Conservation (phyloP, 2,888 invertebrate genomes). For the Platerodrilus igneus region DNA sequence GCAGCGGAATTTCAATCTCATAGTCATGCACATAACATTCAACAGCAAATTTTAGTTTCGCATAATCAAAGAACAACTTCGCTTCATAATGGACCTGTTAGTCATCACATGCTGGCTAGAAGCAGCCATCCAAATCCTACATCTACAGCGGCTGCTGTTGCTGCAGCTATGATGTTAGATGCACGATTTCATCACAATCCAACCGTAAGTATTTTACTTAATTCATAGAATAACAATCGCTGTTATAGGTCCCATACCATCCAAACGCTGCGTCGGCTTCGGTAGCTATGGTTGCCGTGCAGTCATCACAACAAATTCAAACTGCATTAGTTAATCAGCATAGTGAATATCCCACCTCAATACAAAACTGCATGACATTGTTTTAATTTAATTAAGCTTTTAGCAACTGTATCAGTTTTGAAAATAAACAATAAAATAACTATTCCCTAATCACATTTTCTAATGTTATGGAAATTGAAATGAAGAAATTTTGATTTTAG, state of each 20-base stretch:
- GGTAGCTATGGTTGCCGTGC: conserved; percentile 46
- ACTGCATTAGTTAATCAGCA: conserved; percentile 42
- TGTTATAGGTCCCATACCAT: conserved; percentile 46
- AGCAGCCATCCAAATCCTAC: conserved; percentile 44
- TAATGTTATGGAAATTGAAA: too few relatives aligned
- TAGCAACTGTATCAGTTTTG: too few relatives aligned
- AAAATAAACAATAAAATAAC: too few relatives aligned
- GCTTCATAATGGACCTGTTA: conserved; percentile 42
- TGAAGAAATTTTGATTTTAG: too few relatives aligned
- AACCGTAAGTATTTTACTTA: conserved; percentile 37
- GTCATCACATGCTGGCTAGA: conserved; percentile 44
- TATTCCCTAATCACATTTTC: too few relatives aligned
- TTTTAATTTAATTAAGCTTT: too few relatives aligned
- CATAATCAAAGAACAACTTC: conserved; percentile 40
- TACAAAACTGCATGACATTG: conserved; percentile 48
- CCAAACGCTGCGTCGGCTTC: conserved; percentile 46
- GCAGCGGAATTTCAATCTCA: conserved; percentile 45
- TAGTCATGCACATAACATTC: conserved; percentile 44
- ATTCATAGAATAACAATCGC: background rate
- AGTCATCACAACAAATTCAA: conserved; percentile 47
- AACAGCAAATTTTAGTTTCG: conserved; percentile 43
- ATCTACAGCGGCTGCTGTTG: conserved; percentile 48
- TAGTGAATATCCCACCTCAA: conserved; percentile 44
- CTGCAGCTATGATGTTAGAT: conserved; percentile 51
- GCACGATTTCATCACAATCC: conserved; percentile 49